Evolutionary conservation across 1,140 invertebrate genomes (phyloP).

Genomic region (Trichonephila inaurata): DNA sequence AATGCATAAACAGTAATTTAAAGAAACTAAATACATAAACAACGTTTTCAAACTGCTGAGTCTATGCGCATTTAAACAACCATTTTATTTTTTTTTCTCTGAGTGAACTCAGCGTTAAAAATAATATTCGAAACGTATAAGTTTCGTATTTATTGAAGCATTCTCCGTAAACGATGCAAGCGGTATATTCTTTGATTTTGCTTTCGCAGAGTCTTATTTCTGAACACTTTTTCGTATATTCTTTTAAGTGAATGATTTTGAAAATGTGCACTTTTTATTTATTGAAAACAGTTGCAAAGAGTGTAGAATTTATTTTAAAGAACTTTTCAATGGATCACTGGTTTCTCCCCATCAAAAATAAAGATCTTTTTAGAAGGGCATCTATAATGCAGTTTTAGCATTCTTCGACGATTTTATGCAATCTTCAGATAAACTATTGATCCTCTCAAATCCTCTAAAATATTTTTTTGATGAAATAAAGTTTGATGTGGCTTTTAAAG

Average conservation of each 20-base stretch:
- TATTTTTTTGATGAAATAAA: too few species aligned
- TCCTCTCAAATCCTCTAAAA: too few species aligned
- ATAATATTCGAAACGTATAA: neutral
- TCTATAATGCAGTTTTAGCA: neutral
- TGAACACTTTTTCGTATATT: neutral
- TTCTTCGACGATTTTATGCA: neutral
- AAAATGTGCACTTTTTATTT: neutral
- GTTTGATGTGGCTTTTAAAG: too few species aligned
- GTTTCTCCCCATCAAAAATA: neutral
- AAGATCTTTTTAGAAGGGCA: neutral
- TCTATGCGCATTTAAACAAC: slow-evolving; percentile 3
- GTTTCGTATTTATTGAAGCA: slow-evolving; percentile 6
- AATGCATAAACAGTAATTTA: neutral
- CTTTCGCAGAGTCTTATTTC: neutral
- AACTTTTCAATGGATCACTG: slow-evolving; percentile 2
- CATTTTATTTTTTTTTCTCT: neutral
- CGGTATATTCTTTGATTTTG: slow-evolving; percentile 3
- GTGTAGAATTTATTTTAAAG: neutral
- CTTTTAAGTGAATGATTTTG: neutral
- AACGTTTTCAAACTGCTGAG: neutral
- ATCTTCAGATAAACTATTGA: too few species aligned
- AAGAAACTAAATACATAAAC: neutral
- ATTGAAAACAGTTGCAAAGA: neutral
- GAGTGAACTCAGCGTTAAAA: neutral
- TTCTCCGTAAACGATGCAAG: neutral